Conservation (phyloP, 2,888 invertebrate species). For the Polia nebulosa region DNA sequence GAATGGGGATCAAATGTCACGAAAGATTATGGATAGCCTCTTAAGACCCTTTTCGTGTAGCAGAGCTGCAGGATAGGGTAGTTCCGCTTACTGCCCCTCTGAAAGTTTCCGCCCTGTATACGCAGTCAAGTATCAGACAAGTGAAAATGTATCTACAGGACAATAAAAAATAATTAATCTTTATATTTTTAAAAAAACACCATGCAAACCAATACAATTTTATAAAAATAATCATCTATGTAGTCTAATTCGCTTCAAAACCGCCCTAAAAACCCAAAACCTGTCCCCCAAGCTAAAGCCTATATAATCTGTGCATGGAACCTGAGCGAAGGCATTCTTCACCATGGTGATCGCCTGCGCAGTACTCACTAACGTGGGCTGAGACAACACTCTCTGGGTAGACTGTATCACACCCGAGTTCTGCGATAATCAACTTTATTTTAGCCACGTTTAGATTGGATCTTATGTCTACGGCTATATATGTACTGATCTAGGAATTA, state of each 20-base stretch:
- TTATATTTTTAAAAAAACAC: neutral
- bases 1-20: too few relatives aligned
- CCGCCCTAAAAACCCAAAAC: conserved; percentile 44
- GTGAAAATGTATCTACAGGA: too few relatives aligned
- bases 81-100: too few relatives aligned
- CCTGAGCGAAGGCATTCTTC: conserved; percentile 78
- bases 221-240: neutral
- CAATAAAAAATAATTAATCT: too few relatives aligned
- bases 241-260: neutral
- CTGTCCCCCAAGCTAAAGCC: conserved; percentile 59
- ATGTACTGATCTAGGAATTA: conserved; percentile 9
- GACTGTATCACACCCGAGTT: conserved; percentile 89
- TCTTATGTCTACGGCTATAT: conserved; percentile 14
- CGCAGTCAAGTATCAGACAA: too few relatives aligned
- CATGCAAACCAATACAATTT: neutral
- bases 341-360: conserved; percentile 85
- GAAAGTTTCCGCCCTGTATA: too few relatives aligned
- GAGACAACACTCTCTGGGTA: conserved; percentile 83
- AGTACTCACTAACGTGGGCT: conserved; percentile 85
- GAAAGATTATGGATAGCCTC: too few relatives aligned
- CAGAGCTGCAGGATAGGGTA: too few relatives aligned
- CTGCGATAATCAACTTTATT: conserved; percentile 73
- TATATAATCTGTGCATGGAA: conserved; percentile 67
- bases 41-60: too few relatives aligned
- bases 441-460: conserved; percentile 21